phyloP scores from a whole-genome alignment of 2,113 vertebrate species.

The Brachyhypopomus gauderio region DNA sequence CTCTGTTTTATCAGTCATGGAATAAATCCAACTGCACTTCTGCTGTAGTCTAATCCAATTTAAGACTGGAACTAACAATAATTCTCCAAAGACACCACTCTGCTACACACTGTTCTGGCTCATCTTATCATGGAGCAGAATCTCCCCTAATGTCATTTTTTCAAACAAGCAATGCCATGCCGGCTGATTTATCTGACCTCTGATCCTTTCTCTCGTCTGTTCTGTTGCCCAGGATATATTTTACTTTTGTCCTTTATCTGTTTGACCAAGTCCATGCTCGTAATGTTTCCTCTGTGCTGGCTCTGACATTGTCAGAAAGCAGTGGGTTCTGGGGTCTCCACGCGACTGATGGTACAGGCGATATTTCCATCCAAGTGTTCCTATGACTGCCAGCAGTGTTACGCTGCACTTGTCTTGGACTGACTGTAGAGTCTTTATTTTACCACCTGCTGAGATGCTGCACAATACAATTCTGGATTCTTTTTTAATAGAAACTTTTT shows the following conservation, averaged over 20 bases:
- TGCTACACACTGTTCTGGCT: slow-evolving; percentile 26
- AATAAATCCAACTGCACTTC: slow-evolving; percentile 32
- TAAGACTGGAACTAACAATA: slow-evolving; percentile 28
- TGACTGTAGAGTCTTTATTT: slow-evolving; percentile 24
- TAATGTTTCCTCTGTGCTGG: slow-evolving; percentile 17
- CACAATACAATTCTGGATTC: background rate
- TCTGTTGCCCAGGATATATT: slow-evolving; percentile 9
- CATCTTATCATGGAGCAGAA: slow-evolving; percentile 30
- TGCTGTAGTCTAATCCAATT: slow-evolving; percentile 43
- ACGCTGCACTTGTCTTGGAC: slow-evolving; percentile 28
- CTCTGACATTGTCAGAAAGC: slow-evolving; percentile 38
- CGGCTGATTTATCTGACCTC: slow-evolving; percentile 4
- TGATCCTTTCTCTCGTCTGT: background rate
- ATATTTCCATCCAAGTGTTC: slow-evolving; percentile 38
- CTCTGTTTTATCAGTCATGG: slow-evolving; percentile 17
- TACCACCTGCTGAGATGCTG: slow-evolving; percentile 17
- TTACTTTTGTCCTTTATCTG: slow-evolving; percentile 20
- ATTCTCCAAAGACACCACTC: background rate
- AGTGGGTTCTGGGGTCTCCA: slow-evolving; percentile 13
- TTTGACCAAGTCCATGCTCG: background rate
- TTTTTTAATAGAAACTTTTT: background rate
- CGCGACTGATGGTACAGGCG: slow-evolving; percentile 17
- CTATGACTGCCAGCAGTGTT: slow-evolving; percentile 33
- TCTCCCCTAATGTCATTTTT: slow-evolving; percentile 21
- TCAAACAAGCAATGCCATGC: slow-evolving; percentile 15